These are phyloP conservation scores for Macropis europaea DNA, from an alignment of 2,888 invertebrate species.

Conservation along the genomic window DNA sequence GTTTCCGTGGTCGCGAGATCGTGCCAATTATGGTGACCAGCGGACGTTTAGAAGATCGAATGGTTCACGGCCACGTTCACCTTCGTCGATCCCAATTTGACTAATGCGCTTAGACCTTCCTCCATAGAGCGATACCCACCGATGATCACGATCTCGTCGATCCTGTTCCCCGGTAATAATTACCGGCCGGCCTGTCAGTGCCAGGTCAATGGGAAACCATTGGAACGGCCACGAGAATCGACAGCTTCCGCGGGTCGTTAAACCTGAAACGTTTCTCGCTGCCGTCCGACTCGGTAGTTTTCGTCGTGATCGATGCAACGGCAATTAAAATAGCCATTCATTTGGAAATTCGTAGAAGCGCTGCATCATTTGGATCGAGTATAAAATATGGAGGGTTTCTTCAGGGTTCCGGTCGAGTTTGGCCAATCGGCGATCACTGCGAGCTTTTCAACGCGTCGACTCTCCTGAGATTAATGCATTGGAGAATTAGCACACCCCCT, in stretches of 20 bases:
- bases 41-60: constrained; percentile 26
- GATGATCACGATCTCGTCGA: constrained; percentile 60
- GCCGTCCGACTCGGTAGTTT: constrained; percentile 33
- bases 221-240: constrained; percentile 55
- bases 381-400: too few species aligned
- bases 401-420: too few species aligned
- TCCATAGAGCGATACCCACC: constrained; percentile 26
- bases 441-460: too few species aligned
- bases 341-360: too few species aligned
- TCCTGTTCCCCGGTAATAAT: constrained; percentile 61
- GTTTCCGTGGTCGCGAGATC: constrained; percentile 14
- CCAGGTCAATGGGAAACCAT: constrained; percentile 61
- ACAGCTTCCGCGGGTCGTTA: constrained; percentile 63
- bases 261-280: constrained; percentile 52
- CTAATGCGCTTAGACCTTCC: constrained; percentile 38
- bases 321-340: constrained; percentile 48
- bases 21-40: constrained; percentile 43
- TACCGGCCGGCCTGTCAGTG: constrained; percentile 57
- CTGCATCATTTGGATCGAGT: too few species aligned
- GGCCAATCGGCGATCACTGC: too few species aligned
- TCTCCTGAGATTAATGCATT: too few species aligned
- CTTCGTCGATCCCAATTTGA: constrained; percentile 42
- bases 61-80: constrained; percentile 53
- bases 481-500: too few species aligned
- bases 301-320: constrained; percentile 54